Conservation (phyloP, 2,888 invertebrate genomes). For the Ethmia dodecea region DNA sequence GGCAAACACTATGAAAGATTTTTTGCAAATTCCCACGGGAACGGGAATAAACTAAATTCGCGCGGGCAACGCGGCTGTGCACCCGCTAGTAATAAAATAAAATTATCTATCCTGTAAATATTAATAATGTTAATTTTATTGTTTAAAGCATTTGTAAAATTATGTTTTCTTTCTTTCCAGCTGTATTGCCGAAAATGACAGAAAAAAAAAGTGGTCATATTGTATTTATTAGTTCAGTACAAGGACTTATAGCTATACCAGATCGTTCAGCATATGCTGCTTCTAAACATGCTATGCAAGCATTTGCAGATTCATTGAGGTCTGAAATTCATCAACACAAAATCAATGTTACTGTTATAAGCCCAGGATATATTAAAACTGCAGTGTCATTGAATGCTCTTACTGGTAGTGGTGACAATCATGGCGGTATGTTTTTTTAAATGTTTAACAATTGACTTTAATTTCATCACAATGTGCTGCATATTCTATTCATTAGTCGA, state of each 20-base stretch:
- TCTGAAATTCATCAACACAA: conserved; percentile 89
- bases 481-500: neutral
- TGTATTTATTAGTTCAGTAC: conserved; percentile 93
- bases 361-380: conserved; percentile 94
- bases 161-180: conserved; percentile 80
- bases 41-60: no score
- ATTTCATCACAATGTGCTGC: no score
- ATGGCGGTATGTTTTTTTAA: conserved; percentile 81
- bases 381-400: conserved; percentile 95
- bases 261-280: conserved; percentile 93
- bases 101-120: no score
- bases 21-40: no score
- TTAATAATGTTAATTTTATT: no score
- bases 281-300: conserved; percentile 96
- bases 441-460: no score
- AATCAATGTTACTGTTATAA: conserved; percentile 91
- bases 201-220: conserved; percentile 86
- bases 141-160: no score
- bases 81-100: no score
- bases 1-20: no score
- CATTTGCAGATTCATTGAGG: conserved; percentile 93
- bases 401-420: conserved; percentile 85
- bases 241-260: conserved; percentile 94
- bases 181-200: conserved; percentile 89
- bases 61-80: no score